Base-by-base conservation (phyloP, 1,140 invertebrate genomes). In the Branchinecta lynchi region DNA sequence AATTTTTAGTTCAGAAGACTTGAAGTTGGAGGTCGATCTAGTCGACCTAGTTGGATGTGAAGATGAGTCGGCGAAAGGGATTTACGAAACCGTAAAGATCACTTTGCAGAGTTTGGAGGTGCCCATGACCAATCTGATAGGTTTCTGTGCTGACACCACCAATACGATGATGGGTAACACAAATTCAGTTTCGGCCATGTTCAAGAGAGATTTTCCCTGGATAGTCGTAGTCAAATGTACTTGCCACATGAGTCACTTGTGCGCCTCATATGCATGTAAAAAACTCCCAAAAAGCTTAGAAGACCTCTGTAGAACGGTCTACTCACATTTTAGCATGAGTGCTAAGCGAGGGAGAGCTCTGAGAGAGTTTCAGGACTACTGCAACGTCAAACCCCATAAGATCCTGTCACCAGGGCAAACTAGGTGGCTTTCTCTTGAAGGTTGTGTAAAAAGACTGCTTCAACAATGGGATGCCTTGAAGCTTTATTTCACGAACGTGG, bases 391-490 rank as follows among this genome's bases (percentile, higher is more conserved):
- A 65, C 74, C 73, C 65, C 77, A 79, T 70, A 77, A 77, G 74
- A 78, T 78, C 65, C 46, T 79, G 0, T 69, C 69, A 43, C 74
- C 74, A 43, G 71, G 73, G 51, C 8, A 8, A 8, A 73, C 60
- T 45, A 72, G 76, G 43, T 80, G 75, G 77, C 71, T 79, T 12
- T 78, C 78, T 7, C 45, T 78, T 43, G 72, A 79, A 72, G 69
- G 70, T 44, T 77, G 76, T 75, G 76, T 78, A 5, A 71, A 77
- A 68, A 70, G 77, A 68, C 68, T 77, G n/a, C 70, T 77, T 17
- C 74, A 77, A 67, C 77, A 78, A 66, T 78, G 71, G 45, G 69
- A 71, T 45, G 72, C 75, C 66, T 69, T 79, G 21, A 73, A 75
- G 60, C 68, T 71, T 32, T 80, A 77, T 72, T 75, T 78, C 60